These are phyloP conservation scores for Cheumatopsyche charites DNA, from an alignment of 1,140 invertebrate species.

Conservation along the genomic window DNA sequence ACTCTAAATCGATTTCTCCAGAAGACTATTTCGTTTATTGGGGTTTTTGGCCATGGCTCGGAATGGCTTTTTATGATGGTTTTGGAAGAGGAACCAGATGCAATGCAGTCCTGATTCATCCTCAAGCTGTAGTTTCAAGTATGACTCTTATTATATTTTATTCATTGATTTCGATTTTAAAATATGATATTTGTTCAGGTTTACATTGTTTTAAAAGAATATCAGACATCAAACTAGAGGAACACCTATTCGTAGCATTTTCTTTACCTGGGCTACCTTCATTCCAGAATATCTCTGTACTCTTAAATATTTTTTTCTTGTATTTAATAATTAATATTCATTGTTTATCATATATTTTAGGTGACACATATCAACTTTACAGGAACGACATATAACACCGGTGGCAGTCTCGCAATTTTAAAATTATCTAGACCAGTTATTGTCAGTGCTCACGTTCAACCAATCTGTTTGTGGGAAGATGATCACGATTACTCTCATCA, in stretches of 20 bases:
- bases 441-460: slow-evolving; percentile 33
- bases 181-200: background rate
- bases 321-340: too few relatives aligned
- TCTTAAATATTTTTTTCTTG: background rate
- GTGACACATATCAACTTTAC: slow-evolving; percentile 36
- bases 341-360: slow-evolving; percentile 1
- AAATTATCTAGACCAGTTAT: slow-evolving; percentile 35
- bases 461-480: slow-evolving; percentile 45
- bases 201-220: slow-evolving; percentile 3
- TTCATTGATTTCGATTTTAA: background rate
- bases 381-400: slow-evolving; percentile 19
- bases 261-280: slow-evolving; percentile 34
- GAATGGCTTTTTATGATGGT: slow-evolving; percentile 8
- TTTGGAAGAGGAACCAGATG: background rate
- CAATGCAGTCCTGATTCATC: slow-evolving; percentile 40
- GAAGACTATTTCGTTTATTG: slow-evolving; percentile 29
- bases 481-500: slow-evolving; percentile 31
- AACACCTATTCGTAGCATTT: slow-evolving; percentile 34
- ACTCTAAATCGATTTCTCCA: slow-evolving; percentile 24
- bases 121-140: slow-evolving; percentile 35
- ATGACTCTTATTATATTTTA: background rate
- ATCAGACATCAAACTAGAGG: slow-evolving; percentile 24
- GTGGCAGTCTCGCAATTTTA: slow-evolving; percentile 23
- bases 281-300: slow-evolving; percentile 40
- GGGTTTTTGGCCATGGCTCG: slow-evolving; percentile 43